Base-by-base conservation (phyloP, 2,797 vertebrate species). In the Nyctibius grandis region DNA sequence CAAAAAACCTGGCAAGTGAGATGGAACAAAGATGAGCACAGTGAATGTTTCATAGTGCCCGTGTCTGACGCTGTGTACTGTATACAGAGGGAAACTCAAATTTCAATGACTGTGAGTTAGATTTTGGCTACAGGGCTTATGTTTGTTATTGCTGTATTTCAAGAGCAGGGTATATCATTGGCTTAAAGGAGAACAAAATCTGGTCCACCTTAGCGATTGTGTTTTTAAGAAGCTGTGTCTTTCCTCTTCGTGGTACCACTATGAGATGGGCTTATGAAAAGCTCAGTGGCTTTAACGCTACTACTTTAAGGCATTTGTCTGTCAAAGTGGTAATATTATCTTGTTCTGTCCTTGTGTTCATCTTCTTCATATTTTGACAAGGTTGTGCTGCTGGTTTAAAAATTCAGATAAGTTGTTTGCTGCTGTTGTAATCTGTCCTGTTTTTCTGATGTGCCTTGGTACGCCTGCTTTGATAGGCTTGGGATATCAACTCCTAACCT, bases 11-110 rank as follows among this genome's bases (percentile, higher is more conserved):
- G 36, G n/a, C 64, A 74, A 78, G 21, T 1, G 2, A 12, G 26
- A 20, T 23, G 63, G 31, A 51, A 16, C n/a, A 6, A 11, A 54
- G 42, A 47, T 15, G 31, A 64, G 59, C 33, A 3, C 54, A 51
- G 31, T 4, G 61, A 9, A n/a, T 36, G 59, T 72, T 90, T 54
- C 12, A 0, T 0, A 14, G 51, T 20, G 65, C 9, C 0, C 1
- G 38, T 76, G 42, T 56, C 38, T 65, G 67, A 26, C 65, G 54
- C 34, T 59, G 40, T 15, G 65, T 54, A 16, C 29, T 57, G 16
- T 38, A 7, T 19, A 4, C 28, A 12, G 59, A 26, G 56, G 53
- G 48, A 53, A 74, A 65, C 31, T 94, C 28, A 53, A 22, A 21
- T 50, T 15, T 28, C 64, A 20, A 0, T 40, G 47, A 11, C 9